Base-by-base conservation (phyloP, 2,888 invertebrate species). In the Galerucella nymphaeae region DNA sequence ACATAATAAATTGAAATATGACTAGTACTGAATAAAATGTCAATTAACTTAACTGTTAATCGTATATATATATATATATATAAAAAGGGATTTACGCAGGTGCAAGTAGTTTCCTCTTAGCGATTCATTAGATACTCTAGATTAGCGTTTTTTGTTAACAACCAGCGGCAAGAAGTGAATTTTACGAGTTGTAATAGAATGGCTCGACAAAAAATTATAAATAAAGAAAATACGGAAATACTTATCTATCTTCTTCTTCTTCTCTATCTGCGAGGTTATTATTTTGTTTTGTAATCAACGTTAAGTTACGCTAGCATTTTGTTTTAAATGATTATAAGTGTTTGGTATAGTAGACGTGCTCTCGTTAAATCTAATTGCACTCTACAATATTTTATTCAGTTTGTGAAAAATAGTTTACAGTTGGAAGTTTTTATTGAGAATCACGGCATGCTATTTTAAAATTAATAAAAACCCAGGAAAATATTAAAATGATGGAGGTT, bases 121-220 rank as follows among this genome's bases (percentile, higher is more conserved):
- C 50, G 50, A 65, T 65, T 65, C 65, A 65, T 65, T 65, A 65
- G 65, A 18, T 65, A 62, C 42, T 62, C 61, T 62, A 62, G 61
- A 62, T 62, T 62, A 42, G 13, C 16, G 38, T 62, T 62, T 62
- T 62, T 62, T 38, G 18, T 58, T 30, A 58, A 55, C 16, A 13
- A 30, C 23, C 58, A 13, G 16, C 41, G 38, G 42, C 61, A 42
- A 62, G 16, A 62, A 42, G 18, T 41, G 61, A 62, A 62, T 41
- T 62, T 62, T 42, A 42, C 61, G 13, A 62, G 61, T 16, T 2
- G 38, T 42, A 62, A 41, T 62, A 16, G 53, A 9, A 53, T 16
- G 53, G 42, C 18, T 4, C n/a, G 11, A 18, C 61, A 42, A 42
- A 62, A 62, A 41, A 62, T 41, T 42, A 16, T 42, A 16, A 16